Evolutionary conservation across 2,113 vertebrate genomes (phyloP).

Genomic region (Erythrolamprus reginae): DNA sequence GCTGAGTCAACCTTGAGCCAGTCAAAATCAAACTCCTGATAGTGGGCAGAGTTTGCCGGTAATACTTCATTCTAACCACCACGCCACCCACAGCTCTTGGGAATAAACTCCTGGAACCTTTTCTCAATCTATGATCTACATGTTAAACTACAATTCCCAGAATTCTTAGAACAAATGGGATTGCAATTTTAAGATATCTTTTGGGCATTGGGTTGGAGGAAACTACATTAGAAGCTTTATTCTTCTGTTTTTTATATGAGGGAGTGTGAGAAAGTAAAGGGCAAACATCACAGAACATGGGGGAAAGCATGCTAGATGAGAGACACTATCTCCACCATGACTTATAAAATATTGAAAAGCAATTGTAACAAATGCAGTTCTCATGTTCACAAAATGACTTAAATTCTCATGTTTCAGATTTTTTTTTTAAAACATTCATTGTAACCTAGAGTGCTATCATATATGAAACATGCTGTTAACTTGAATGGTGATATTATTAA

Average conservation of each 20-base stretch:
- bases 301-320: background rate
- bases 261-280: background rate
- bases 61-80: background rate
- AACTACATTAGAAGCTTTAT: background rate
- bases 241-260: background rate
- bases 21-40: background rate
- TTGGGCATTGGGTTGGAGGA: background rate
- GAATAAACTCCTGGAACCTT: background rate
- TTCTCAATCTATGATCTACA: background rate
- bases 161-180: background rate
- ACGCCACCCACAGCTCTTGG: background rate
- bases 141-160: background rate
- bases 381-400: background rate
- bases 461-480: background rate
- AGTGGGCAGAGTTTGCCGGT: background rate
- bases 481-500: background rate
- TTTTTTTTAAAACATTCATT: background rate
- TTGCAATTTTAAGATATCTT: background rate
- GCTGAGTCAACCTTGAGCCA: background rate
- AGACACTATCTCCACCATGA: background rate
- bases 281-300: background rate
- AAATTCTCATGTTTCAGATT: background rate
- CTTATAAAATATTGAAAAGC: background rate
- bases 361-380: background rate
- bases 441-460: background rate